phyloP scores from a whole-genome alignment of 2,113 vertebrate species.

The Oxyura jamaicensis region DNA sequence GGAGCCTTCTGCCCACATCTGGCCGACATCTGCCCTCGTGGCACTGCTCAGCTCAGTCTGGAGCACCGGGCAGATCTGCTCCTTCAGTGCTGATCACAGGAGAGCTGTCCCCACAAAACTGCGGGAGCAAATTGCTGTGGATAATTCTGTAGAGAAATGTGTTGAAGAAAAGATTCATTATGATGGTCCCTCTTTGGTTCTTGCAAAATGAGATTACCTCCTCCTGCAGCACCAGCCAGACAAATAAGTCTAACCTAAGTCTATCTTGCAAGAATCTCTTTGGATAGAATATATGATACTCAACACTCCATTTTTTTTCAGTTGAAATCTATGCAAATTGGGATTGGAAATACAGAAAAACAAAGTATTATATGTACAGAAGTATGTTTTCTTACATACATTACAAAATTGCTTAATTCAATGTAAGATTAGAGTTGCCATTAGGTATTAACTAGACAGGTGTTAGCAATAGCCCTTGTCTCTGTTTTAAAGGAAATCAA shows the following conservation, averaged over 20 bases:
- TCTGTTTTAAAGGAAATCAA: slow-evolving; percentile 58
- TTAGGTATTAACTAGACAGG: slow-evolving; percentile 17
- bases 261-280: neutral
- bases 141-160: neutral
- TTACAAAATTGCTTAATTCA: neutral
- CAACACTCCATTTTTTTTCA: neutral
- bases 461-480: neutral
- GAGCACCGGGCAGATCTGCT: too few species aligned
- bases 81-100: too few species aligned
- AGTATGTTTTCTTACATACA: neutral
- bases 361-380: neutral
- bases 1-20: neutral
- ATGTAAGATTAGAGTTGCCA: neutral
- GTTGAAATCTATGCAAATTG: neutral
- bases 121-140: neutral
- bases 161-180: rapidly evolving
- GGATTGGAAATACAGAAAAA: neutral
- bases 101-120: too few species aligned
- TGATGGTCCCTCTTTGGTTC: neutral
- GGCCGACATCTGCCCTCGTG: neutral
- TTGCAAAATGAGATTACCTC: rapidly evolving
- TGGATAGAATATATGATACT: neutral
- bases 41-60: rapidly evolving
- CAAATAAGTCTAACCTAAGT: rapidly evolving
- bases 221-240: neutral